Percentiles rank a stretch among this genome's conserved stretches.
phyloP scores from a whole-genome alignment of 2,113 vertebrate genomes.

The Fulica atra region DNA sequence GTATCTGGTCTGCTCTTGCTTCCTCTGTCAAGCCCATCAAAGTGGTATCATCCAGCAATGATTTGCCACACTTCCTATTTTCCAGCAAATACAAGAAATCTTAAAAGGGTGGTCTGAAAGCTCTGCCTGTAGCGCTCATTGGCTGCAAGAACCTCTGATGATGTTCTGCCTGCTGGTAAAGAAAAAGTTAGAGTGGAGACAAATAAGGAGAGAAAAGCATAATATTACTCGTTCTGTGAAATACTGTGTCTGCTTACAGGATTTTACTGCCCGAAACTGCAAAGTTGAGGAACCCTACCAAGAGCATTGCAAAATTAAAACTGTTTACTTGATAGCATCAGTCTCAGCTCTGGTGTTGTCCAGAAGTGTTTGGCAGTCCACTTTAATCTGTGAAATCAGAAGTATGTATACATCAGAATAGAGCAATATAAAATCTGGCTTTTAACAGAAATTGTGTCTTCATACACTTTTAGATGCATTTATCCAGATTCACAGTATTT shows the following conservation, averaged over 20 bases:
- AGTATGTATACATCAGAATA: not conserved
- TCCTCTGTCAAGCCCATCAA: not conserved
- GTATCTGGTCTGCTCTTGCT: not conserved
- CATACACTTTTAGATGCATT: not conserved
- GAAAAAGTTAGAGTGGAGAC: not conserved
- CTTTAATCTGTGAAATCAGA: not conserved
- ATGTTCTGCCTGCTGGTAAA: not conserved
- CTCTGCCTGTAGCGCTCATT: not conserved
- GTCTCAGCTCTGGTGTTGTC: not conserved
- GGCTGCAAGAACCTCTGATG: not conserved
- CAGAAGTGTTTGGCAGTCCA: not conserved
- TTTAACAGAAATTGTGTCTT: not conserved
- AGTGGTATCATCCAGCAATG: not conserved
- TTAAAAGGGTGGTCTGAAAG: not conserved
- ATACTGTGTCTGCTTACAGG: not conserved
- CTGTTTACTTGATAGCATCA: not conserved
- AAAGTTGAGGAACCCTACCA: not conserved
- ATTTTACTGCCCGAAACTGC: not conserved
- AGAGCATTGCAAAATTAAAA: not conserved
- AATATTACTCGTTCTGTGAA: not conserved
- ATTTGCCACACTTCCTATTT: not conserved
- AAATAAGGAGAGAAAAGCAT: not conserved
- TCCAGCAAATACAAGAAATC: not conserved
- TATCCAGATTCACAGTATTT: not conserved
- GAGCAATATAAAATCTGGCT: not conserved